Evolutionary conservation across 1,140 invertebrate species (phyloP), one percentile per base, ranked within the genome.

Genomic region (Tetramorium simillimum): DNA sequence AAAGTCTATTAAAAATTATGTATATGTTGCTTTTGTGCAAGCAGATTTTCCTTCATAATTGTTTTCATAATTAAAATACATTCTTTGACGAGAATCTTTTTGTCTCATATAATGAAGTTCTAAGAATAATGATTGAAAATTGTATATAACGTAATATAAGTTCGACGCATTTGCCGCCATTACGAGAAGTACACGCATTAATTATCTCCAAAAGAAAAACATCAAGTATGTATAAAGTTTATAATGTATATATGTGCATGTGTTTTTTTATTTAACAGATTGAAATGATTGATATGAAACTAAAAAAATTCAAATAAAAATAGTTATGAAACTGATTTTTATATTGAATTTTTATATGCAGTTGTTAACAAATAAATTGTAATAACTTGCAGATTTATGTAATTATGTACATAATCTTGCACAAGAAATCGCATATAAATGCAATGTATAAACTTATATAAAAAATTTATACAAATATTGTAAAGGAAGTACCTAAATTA

Each of bases 61-160:
- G 24, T 63, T 49, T 49, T 33, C 6, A 63, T 78, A 62, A 78
- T 78, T 78, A 40, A 63, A 78, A 21, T 60, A 60, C 12, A 49
- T 49, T 78, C 40, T 63, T 78, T 18, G 56, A 76, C 43, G 40
- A 76, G 37, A 60, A 4, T 16, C 18, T 78, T 78, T 33, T 63
- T 63, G 58, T n/a, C 6, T 78, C 46, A 18, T 46, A 10, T 76
- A 40, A 46, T 49, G 24, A 63, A 63, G 18, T 63, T 78, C 40
- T 46, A 14, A 18, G 75, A 78, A 62, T 73, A 75, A 58, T 6
- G 40, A 40, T 46, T 37, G 24, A 46, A 63, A 56, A 21, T 40
- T 40, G 18, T 63, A 24, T 24, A 33, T 37, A 65, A n/a, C 75
- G 12, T 5, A 14, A 18, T 46, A 77, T 62, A 77, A 37, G 7